Conservation (phyloP, 2,113 vertebrate species). For the Fulmarus glacialis region DNA sequence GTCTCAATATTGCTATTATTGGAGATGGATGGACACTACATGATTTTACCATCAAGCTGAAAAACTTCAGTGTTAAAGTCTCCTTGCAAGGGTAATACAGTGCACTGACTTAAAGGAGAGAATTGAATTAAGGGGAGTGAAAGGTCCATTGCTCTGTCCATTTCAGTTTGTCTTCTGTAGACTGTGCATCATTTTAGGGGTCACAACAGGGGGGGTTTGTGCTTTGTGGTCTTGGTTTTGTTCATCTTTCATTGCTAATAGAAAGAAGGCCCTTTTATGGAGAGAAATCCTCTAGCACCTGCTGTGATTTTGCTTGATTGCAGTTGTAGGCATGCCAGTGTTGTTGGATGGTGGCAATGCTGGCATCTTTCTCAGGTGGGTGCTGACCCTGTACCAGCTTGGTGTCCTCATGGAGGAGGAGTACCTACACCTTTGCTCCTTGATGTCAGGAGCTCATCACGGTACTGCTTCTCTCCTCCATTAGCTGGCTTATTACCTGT, state of each 20-base stretch:
- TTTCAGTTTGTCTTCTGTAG: conserved; percentile 48
- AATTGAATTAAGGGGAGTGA: conserved; percentile 64
- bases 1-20: conserved; percentile 81
- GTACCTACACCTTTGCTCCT: not conserved
- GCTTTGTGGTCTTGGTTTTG: not conserved
- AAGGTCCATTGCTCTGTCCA: conserved; percentile 42
- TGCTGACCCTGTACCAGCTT: not conserved
- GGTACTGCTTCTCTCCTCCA: not conserved
- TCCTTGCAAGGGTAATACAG: conserved; percentile 66
- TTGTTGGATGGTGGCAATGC: fast-evolving
- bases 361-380: not conserved
- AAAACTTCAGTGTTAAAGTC: conserved; percentile 74
- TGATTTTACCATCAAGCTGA: conserved; percentile 79
- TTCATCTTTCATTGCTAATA: conserved; percentile 9
- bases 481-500: not conserved
- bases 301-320: not conserved
- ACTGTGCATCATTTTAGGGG: conserved; percentile 44
- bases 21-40: conserved; percentile 76
- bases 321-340: fast-evolving
- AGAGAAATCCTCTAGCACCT: not conserved
- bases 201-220: conserved; percentile 28
- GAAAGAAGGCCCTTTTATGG: not conserved
- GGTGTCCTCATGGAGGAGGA: not conserved
- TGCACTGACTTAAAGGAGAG: conserved; percentile 72
- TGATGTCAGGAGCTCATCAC: not conserved